Evolutionary conservation across 1,140 invertebrate genomes (phyloP).

Genomic region (Hormaphis cornu): DNA sequence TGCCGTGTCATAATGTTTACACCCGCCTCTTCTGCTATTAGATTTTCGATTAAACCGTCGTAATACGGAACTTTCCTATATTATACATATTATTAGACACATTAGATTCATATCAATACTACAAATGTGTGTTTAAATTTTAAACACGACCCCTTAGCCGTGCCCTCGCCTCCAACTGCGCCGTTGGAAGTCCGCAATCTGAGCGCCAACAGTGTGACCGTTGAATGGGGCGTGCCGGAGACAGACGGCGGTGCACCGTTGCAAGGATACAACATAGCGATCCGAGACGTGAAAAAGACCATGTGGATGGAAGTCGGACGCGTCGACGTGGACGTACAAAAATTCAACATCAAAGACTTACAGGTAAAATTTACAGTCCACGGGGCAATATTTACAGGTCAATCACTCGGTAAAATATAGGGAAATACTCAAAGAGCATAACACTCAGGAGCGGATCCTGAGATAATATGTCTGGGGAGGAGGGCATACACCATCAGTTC

Average conservation of each 20-base stretch:
- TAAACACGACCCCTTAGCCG: conserved; percentile 47
- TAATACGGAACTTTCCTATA: neutral
- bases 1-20: too few species aligned
- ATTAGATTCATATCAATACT: too few species aligned
- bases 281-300: conserved; percentile 80
- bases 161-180: conserved; percentile 79
- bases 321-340: conserved; percentile 69
- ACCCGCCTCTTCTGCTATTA: too few species aligned
- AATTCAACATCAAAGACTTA: conserved; percentile 73
- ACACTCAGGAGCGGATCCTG: too few species aligned
- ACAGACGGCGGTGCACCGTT: conserved; percentile 85
- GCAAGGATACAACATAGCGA: conserved; percentile 83
- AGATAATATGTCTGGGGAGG: too few species aligned
- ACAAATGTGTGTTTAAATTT: neutral
- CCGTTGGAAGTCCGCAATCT: conserved; percentile 75
- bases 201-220: conserved; percentile 69
- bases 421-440: too few species aligned
- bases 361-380: conserved; percentile 45
- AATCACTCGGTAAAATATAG: too few species aligned
- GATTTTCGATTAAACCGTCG: too few species aligned
- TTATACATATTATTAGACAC: too few species aligned
- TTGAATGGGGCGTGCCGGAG: conserved; percentile 90
- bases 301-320: conserved; percentile 95
- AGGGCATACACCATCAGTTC: too few species aligned
- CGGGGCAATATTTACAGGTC: neutral